Evolutionary conservation across 1,140 invertebrate species (phyloP), one percentile per base, ranked within the genome.

Genomic region (Drosophila bocki): DNA sequence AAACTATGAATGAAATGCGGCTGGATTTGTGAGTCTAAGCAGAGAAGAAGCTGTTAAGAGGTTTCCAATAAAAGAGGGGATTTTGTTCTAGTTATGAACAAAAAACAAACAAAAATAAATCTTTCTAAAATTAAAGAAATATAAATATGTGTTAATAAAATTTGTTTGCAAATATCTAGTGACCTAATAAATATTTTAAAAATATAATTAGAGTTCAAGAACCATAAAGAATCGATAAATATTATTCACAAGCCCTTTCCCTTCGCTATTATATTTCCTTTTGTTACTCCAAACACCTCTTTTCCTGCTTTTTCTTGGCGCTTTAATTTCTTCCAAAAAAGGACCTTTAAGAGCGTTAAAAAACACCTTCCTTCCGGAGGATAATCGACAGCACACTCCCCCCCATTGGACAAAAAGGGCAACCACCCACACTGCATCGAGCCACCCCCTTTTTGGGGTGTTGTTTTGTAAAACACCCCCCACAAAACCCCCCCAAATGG

Each of bases 391-490:
- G 37, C 69, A 71, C 67, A 71, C 69, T 72, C 68, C 53, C 35
- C 53, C 44, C 32, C 26, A 6, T 26, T 8, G 35, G 45, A 70
- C 67, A 70, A 70, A 70, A 64, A 39, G 67, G 29, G 39, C 6
- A 44, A 42, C 59, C 69, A 37, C 62, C 48, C 45, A 65, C 37
- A 54, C 35, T 64, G 71, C 51, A 61, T 29, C 32, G 60, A 78
- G 45, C 80, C 85, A 87, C 84, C 84, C 84, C 61, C 57, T 63
- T 82, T 69, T 78, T 42, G 19, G 48, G 26, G 22, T 6, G 57
- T 44, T 47, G 45, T 44, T 47, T 7, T 17, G 22, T 7, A 50
- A 59, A 32, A 32, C 42, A 39, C 59, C 54, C 61, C 67, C 65
- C 67, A 54, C 9, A 59, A n/a, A 17, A 12, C 47, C 63, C 63